Evolutionary conservation across 2,113 vertebrate species (phyloP), one percentile per base, ranked within the genome.

Genomic region (Oostethus manadensis): DNA sequence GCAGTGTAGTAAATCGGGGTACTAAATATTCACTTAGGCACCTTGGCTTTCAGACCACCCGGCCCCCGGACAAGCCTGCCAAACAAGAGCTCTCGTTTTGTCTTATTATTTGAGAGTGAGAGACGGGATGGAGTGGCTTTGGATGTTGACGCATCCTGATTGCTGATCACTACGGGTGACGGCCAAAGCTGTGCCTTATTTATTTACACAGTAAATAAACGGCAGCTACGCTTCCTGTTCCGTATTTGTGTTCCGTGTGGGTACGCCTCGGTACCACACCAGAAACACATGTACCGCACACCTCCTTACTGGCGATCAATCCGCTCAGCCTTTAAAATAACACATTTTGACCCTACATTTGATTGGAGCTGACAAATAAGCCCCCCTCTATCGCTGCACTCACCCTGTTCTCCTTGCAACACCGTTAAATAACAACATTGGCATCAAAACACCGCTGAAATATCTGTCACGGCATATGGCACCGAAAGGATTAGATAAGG

Each of bases 11-110:
- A 55, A 55, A 55, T 55, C 20, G 57, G 57, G 48, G 54, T 23
- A 60, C 62, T 74, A 68, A 80, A 82, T 78, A 74, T 57, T 77
- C 35, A 17, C 70, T 76, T 83, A 80, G 78, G 71, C 68, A 72
- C 64, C 73, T 82, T 79, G 68, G 82, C 68, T 71, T 66, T 64
- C n/a, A 5, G 48, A 42, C 64, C 73, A 73, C 54, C 63, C 17
- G n/a, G n/a, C 14, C 13, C 13, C 33, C 2, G 1, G 68, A 68
- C 58, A 82, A 49, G 55, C 26, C 29, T 54, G 69, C 16, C 13
- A 50, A 78, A 82, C 82, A 82, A 33, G 54, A 82, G 66, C 58
- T 66, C 57, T 58, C 56, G 71, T 81, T 78, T 77, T 71, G 65
- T 72, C 68, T 73, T 65, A 80, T 80, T 64, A 79, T 70, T 55